phyloP scores from a whole-genome alignment of 2,797 vertebrate species.

The Hipposideros larvatus region DNA sequence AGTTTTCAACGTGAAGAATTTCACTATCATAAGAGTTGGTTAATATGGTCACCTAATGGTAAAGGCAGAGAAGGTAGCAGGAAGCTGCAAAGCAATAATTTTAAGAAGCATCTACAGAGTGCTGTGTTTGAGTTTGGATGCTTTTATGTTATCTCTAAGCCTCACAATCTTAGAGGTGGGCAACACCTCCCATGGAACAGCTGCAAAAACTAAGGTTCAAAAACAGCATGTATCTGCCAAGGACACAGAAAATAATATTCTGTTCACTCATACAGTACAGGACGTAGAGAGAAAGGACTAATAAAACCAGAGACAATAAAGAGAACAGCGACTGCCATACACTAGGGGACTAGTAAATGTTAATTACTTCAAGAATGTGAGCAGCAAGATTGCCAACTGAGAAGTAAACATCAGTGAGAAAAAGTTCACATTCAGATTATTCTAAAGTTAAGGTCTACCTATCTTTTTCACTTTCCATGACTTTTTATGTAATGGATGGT shows the following conservation, averaged over 20 bases:
- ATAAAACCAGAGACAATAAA: not conserved
- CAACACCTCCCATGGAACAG: not conserved
- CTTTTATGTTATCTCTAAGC: not conserved
- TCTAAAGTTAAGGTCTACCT: not conserved
- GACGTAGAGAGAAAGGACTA: slow-evolving; percentile 26
- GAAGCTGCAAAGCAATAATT: slow-evolving; percentile 4
- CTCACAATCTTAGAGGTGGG: not conserved
- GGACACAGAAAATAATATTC: not conserved
- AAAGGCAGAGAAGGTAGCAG: not conserved
- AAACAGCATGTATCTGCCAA: slow-evolving; percentile 14
- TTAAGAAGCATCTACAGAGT: not conserved
- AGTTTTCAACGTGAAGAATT: slow-evolving; percentile 1
- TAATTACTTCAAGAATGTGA: not conserved
- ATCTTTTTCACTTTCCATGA: not conserved
- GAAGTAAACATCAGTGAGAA: not conserved
- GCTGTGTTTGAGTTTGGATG: not conserved
- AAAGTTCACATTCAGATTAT: slow-evolving; percentile 33
- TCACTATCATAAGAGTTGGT: not conserved
- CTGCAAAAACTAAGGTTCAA: slow-evolving; percentile 15
- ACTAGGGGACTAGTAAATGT: not conserved
- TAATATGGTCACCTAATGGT: not conserved
- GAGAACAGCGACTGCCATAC: not conserved
- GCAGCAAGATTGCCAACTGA: not conserved
- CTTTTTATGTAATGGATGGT: not conserved
- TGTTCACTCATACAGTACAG: not conserved